phyloP scores from a whole-genome alignment of 2,113 vertebrate genomes.

The Zosterops lateralis region DNA sequence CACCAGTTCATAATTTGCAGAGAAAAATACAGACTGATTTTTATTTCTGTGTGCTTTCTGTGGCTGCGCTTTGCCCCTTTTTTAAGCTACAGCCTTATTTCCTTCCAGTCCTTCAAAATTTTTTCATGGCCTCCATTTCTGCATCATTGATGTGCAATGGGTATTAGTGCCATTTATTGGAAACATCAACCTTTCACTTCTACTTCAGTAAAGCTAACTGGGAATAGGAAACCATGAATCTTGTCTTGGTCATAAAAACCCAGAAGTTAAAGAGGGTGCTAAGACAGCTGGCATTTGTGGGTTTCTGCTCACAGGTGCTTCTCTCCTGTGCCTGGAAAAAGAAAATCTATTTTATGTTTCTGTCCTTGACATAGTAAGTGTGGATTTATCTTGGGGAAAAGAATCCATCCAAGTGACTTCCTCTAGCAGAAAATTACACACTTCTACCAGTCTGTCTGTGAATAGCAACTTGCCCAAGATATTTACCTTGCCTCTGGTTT shows the following conservation, averaged over 20 bases:
- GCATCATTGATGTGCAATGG: not conserved
- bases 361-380: not conserved
- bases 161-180: not conserved
- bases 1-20: not conserved
- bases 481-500: not conserved
- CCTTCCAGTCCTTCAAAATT: not conserved
- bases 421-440: not conserved
- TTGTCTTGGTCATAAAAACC: not conserved
- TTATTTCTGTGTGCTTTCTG: not conserved
- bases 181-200: slow-evolving; percentile 1
- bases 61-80: not conserved
- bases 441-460: not conserved
- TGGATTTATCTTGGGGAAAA: not conserved
- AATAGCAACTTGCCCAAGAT: not conserved
- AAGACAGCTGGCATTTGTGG: not conserved
- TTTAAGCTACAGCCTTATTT: not conserved
- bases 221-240: not conserved
- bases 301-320: not conserved
- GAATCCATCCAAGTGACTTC: not conserved
- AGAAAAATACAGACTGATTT: not conserved
- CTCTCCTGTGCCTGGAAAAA: not conserved
- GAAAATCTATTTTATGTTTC: not conserved
- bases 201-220: not conserved
- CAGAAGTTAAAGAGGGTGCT: not conserved
- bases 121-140: not conserved